Percentiles rank a stretch among this genome's conserved stretches.
phyloP scores from a whole-genome alignment of 1,140 invertebrate species.

The Delia radicum region DNA sequence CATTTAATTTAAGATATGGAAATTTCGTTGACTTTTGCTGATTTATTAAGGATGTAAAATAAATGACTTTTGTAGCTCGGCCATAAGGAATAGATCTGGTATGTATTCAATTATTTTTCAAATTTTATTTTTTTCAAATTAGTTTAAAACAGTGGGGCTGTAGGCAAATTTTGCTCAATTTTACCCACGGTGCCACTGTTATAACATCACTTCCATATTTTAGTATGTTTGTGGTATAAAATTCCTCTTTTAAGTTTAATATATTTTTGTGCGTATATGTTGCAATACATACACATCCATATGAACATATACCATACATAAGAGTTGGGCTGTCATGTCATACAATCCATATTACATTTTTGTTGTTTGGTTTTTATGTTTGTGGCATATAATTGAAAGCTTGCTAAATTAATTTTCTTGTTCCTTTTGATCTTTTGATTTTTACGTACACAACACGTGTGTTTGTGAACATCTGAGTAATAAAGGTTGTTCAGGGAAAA shows the following conservation, averaged over 20 bases:
- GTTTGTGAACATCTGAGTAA: background rate
- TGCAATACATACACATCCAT: background rate
- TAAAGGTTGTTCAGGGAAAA: too few relatives aligned
- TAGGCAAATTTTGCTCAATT: too few relatives aligned
- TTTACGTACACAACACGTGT: background rate
- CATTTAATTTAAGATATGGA: too few relatives aligned
- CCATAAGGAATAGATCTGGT: too few relatives aligned
- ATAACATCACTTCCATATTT: background rate
- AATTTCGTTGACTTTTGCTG: too few relatives aligned
- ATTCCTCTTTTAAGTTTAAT: background rate
- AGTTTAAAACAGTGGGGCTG: too few relatives aligned
- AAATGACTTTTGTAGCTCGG: too few relatives aligned
- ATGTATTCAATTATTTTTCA: too few relatives aligned
- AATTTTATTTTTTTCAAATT: too few relatives aligned
- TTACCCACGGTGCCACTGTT: too few relatives aligned
- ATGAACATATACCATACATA: background rate
- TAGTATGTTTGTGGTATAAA: background rate
- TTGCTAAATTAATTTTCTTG: slow-evolving; percentile 31
- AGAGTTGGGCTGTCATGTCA: slow-evolving; percentile 15
- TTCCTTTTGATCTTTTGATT: slow-evolving; percentile 28
- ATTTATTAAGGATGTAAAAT: too few relatives aligned
- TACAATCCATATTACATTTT: slow-evolving; percentile 18
- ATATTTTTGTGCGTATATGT: background rate
- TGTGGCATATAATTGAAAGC: slow-evolving; percentile 32
- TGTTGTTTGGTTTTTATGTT: slow-evolving; percentile 25